Evolutionary conservation across 1,140 invertebrate genomes (phyloP), one percentile per base, ranked within the genome.

Genomic region (Neodiprion fabricii): DNA sequence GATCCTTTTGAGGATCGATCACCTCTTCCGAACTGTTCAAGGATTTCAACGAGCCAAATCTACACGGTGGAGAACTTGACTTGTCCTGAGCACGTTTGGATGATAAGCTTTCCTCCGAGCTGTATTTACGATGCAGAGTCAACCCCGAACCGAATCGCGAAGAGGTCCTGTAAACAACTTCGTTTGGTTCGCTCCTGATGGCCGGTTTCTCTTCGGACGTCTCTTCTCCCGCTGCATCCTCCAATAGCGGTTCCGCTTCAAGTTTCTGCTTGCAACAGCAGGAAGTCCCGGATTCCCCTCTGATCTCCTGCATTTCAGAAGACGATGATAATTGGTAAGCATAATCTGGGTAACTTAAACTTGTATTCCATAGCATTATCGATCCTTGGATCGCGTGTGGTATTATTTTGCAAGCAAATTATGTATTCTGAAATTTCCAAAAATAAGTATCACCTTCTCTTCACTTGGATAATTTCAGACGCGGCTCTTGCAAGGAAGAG

Each of bases 11-110:
- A 40, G 28, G 61, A 50, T n/a, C 9, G 48, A n/a, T 12, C 61
- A 48, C 40, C 69, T 23, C 17, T 66, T 40, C 28, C 28, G 28
- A 79, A 79, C 9, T 76, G 71, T 11, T 79, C 12, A 83, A 12
- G 48, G 72, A 71, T 67, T 85, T 84, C 66, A 77, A 74, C 1
- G 84, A 85, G 11, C 78, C 78, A 71, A 80, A 84, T 66, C 73
- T 79, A 76, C 76, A 12, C 23, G 67, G 12, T 12, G 17, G 8
- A 14, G 67, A 69, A 40, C 28, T 40, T 40, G 1, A 40, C 28
- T 40, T 40, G 61, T 14, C 61, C 4, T 14, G 12, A 8, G 12
- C 7, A 74, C 17, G 21, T 71, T 11, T 7, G 5, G 53, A 61
- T 17, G 53, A 61, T n/a, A 80, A 28, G 40, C 76, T 79, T 14